Conservation (phyloP, 2,888 invertebrate genomes). For the Harmothoe impar region DNA sequence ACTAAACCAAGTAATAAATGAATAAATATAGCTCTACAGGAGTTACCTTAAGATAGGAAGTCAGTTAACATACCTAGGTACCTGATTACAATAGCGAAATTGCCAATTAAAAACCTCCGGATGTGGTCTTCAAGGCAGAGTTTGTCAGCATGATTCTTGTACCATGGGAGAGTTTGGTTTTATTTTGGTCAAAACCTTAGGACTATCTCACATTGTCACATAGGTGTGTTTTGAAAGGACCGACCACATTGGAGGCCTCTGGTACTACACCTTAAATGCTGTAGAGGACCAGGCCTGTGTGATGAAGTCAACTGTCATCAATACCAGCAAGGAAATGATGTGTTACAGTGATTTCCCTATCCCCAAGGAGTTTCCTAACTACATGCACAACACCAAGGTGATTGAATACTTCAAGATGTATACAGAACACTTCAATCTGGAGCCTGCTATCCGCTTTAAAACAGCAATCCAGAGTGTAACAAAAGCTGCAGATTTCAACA, state of each 20-base stretch:
- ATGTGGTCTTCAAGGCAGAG: no score
- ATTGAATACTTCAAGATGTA: slow-evolving; percentile 71
- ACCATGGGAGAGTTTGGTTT: no score
- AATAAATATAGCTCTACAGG: no score
- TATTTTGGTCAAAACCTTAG: no score
- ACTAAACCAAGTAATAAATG: no score
- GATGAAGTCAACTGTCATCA: slow-evolving; percentile 79
- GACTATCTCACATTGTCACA: no score
- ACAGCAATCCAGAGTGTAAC: slow-evolving; percentile 73
- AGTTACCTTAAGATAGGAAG: no score
- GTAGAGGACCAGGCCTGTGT: slow-evolving; percentile 75
- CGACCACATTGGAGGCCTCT: slow-evolving; percentile 79
- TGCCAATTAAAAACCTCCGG: no score
- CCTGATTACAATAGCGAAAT: no score
- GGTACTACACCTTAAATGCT: slow-evolving; percentile 75
- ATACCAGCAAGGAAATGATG: slow-evolving; percentile 80
- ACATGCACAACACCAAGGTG: slow-evolving; percentile 81
- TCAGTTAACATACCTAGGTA: no score
- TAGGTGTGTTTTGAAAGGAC: slow-evolving; percentile 80
- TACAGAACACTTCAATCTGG: slow-evolving; percentile 76
- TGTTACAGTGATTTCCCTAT: slow-evolving; percentile 82
- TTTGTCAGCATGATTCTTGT: no score
- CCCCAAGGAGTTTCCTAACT: slow-evolving; percentile 80
- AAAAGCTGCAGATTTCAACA: slow-evolving; percentile 73
- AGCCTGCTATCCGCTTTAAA: slow-evolving; percentile 76